A percentile compares a stretch with the other conserved stretches of the same genome.
These are phyloP conservation scores for Muscidifurax raptorellus DNA, from an alignment of 1,140 invertebrate species.

Conservation along the genomic window DNA sequence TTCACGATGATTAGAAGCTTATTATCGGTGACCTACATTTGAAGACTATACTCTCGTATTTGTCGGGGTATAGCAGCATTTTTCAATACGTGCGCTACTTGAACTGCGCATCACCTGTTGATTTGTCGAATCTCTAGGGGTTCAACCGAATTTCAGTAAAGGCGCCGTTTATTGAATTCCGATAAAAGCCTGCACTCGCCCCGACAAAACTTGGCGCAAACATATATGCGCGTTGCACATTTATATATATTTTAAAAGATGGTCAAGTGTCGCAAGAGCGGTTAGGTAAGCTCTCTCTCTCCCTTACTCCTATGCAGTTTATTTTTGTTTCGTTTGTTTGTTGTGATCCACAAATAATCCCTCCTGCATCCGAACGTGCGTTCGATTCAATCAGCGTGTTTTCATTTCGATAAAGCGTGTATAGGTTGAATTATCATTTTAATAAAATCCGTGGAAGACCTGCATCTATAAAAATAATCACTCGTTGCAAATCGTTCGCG, in stretches of 20 bases:
- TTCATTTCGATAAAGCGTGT: neutral
- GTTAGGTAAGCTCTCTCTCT: neutral
- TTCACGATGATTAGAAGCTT: neutral
- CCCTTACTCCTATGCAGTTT: neutral
- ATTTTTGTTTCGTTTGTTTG: neutral
- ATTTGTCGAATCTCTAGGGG: neutral
- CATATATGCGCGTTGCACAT: neutral
- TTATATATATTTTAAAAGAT: neutral
- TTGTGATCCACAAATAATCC: neutral
- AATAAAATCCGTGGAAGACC: no score
- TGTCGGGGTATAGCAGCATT: neutral
- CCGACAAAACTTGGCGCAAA: neutral
- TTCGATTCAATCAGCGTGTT: neutral
- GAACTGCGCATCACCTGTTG: neutral
- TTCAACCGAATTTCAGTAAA: neutral
- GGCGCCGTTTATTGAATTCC: neutral
- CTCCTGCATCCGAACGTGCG: neutral
- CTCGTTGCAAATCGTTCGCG: neutral
- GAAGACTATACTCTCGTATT: neutral
- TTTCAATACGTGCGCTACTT: neutral
- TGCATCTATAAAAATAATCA: no score
- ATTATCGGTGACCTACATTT: conserved; percentile 10
- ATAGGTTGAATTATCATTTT: neutral
- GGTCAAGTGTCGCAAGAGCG: neutral
- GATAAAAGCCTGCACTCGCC: neutral